These are phyloP conservation scores for Spongia lamella DNA, from an alignment of 37 sponge, comb jelly and placozoan genomes.

Conservation along the genomic window DNA sequence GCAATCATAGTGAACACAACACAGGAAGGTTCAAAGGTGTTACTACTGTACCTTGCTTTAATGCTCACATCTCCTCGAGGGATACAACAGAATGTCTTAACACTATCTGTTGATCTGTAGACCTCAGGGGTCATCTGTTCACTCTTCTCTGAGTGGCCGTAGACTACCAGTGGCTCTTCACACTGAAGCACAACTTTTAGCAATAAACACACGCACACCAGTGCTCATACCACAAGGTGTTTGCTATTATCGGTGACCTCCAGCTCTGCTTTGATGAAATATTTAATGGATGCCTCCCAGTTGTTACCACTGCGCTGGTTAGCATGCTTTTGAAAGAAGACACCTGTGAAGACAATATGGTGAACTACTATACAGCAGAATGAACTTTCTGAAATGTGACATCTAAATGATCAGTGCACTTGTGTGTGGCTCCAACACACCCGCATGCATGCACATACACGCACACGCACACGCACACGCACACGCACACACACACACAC, in stretches of 20 bases:
- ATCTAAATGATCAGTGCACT: too few relatives aligned
- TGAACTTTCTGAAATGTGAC: too few relatives aligned
- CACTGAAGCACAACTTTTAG: constrained; percentile 8
- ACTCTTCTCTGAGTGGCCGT: constrained; percentile 26
- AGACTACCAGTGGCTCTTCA: constrained; percentile 43
- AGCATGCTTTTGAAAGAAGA: constrained; percentile 19
- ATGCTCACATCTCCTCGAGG: constrained; percentile 39
- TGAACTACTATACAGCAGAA: too few relatives aligned
- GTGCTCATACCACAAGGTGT: constrained; percentile 15
- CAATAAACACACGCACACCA: not conserved
- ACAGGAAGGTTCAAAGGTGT: not conserved
- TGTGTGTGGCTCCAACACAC: too few relatives aligned
- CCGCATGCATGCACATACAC: too few relatives aligned
- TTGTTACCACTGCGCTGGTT: constrained; percentile 10
- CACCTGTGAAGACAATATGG: constrained; percentile 22
- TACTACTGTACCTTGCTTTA: not conserved
- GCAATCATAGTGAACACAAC: too few relatives aligned
- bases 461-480: too few relatives aligned
- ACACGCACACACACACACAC: too few relatives aligned
- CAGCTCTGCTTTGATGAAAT: constrained; percentile 32
- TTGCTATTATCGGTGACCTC: constrained; percentile 2
- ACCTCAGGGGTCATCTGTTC: not conserved
- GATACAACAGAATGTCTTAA: constrained; percentile 63
- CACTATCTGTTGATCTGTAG: constrained; percentile 20
- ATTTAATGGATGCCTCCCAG: constrained; percentile 47